Conservation (phyloP, 53 echinoderm and acorn worm genomes). For the Hippasteria phrygiana region DNA sequence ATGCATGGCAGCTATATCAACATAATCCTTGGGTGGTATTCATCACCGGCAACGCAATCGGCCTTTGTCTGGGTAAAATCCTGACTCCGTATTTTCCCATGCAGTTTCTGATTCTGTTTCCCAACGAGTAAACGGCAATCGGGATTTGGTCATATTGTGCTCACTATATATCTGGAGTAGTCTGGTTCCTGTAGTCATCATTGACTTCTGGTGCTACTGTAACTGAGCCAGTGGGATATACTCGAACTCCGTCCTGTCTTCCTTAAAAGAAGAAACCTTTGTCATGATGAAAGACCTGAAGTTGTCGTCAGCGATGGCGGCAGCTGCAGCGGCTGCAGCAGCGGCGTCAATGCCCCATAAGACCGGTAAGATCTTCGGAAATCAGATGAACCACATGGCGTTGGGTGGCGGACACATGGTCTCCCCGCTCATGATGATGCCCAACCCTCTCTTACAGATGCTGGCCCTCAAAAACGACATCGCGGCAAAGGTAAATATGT, state of each 20-base stretch:
- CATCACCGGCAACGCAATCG: not conserved
- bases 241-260: too few relatives aligned
- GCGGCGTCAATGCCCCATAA: conserved; percentile 43
- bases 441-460: conserved; percentile 88
- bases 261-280: not conserved
- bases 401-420: conserved; percentile 64
- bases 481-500: conserved; percentile 76
- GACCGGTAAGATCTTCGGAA: conserved; percentile 14
- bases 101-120: not conserved
- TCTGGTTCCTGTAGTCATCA: not conserved
- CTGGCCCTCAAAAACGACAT: conserved; percentile 90
- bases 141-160: not conserved
- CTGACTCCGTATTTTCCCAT: conserved; percentile 4
- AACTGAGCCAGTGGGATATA: too few relatives aligned
- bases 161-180: not conserved
- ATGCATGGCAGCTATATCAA: conserved; percentile 61
- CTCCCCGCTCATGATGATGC: conserved; percentile 80
- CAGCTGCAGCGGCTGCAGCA: conserved; percentile 46
- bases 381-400: conserved; percentile 38
- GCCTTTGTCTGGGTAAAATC: conserved; percentile 45
- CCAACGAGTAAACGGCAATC: not conserved
- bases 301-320: conserved; percentile 52
- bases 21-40: conserved; percentile 42
- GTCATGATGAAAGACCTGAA: conserved; percentile 67
- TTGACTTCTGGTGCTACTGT: not conserved